Evolutionary conservation across 1,140 invertebrate species (phyloP), one percentile per base, ranked within the genome.

Genomic region (Schlechtendalia chinensis): DNA sequence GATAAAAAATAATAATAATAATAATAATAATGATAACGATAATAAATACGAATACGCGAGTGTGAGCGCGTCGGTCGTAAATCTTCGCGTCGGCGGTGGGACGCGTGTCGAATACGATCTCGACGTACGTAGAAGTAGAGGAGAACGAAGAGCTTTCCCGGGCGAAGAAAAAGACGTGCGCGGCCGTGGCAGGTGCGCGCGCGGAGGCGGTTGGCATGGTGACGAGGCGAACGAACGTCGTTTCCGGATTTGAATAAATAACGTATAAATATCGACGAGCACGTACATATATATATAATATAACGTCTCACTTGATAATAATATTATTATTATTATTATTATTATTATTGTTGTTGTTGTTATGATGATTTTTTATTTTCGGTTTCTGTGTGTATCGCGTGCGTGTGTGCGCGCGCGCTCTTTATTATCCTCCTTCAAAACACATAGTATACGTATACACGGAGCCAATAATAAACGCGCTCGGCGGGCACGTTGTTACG

Each of bases 221-320:
- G 65, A 19, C 27, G 69, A 22, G 69, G 17, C 16, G 69, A 45
- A 8, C 69, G 47, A n/a, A 19, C 22, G 50, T n/a, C 22, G 69
- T 72, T 72, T 72, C 50, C 69, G 69, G 69, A 72, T 72, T 72
- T 72, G 69, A 54, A 72, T 72, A 72, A 72, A 72, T 72, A 53
- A 72, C 69, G 69, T 72, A 72, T 72, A 72, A 72, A 72, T 72
- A 72, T 72, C 69, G 69, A 72, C 69, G 69, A 50, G 39, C 67
- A 69, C 67, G 67, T 69, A 59, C 5, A 39, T 3, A 39, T 8
- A 39, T 39, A 39, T n/a, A 39, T 39, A 39, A 39, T 39, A 69
- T 50, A 50, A 32, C n/a, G 67, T 72, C 47, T 72, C 47, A 72
- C 69, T 72, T 29, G 69, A 72, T 72, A 54, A 72, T 71, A 71